These are phyloP conservation scores for Tachycineta bicolor DNA, from an alignment of 2,113 vertebrate species.

Conservation along the genomic window DNA sequence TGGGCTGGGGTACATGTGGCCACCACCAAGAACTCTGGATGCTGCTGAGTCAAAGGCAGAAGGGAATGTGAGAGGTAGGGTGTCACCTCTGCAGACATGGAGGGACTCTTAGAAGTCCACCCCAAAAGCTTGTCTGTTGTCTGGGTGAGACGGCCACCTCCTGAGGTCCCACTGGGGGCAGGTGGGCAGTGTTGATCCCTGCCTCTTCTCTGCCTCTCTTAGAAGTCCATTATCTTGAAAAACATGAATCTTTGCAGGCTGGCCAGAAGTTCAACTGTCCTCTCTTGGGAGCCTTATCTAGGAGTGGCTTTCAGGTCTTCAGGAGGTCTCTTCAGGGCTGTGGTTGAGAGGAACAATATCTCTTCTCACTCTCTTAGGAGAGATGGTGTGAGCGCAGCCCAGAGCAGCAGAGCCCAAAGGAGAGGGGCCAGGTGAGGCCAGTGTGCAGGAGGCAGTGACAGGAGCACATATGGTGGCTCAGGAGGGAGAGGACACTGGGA, in stretches of 20 bases:
- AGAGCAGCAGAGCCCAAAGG: neutral
- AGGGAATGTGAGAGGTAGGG: neutral
- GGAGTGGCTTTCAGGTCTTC: neutral
- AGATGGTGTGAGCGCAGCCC: neutral
- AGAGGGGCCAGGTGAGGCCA: neutral
- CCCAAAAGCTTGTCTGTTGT: neutral
- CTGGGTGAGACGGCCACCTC: neutral
- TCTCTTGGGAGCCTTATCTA: neutral
- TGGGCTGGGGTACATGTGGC: neutral
- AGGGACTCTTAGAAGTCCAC: neutral
- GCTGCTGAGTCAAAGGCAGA: neutral
- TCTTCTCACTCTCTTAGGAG: neutral
- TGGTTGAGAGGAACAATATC: neutral
- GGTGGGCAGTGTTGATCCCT: neutral
- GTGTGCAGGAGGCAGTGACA: neutral
- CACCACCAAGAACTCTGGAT: neutral
- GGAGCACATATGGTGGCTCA: neutral
- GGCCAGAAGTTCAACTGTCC: neutral
- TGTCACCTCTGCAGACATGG: neutral
- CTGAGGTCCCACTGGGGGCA: neutral
- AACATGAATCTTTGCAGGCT: neutral
- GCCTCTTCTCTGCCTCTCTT: neutral
- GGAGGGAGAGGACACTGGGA: rapidly evolving
- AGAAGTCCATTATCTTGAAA: neutral
- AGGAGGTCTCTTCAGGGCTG: neutral